Evolutionary conservation across 2,113 vertebrate species (phyloP).

Genomic region (Oceanites oceanicus): DNA sequence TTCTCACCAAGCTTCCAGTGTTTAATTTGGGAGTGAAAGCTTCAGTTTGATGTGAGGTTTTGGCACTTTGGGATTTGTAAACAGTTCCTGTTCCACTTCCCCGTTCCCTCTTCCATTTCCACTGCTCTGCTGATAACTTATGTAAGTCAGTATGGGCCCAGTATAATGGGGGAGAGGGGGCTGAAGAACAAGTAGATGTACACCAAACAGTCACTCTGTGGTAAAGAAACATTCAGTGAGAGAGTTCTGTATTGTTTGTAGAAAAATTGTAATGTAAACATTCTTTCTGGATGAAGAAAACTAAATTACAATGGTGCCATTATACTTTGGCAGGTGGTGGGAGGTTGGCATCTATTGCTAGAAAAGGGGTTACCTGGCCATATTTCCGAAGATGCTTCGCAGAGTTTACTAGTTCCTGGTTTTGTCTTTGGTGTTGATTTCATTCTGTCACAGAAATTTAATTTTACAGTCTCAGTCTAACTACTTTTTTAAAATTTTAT

Average conservation of each 20-base stretch:
- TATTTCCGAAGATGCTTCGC: background rate
- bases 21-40: background rate
- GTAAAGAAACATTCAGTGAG: background rate
- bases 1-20: background rate
- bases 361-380: background rate
- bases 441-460: background rate
- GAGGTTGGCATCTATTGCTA: background rate
- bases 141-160: background rate
- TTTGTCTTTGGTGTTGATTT: background rate
- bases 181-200: background rate
- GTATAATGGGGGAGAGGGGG: background rate
- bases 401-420: background rate
- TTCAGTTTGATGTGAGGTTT: background rate
- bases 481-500: background rate
- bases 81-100: background rate
- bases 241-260: background rate
- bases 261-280: background rate
- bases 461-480: background rate
- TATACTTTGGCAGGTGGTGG: background rate
- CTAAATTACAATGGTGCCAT: background rate
- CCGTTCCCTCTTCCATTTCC: background rate
- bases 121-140: background rate
- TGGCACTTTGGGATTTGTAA: background rate
- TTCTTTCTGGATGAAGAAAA: background rate
- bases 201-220: background rate